Base-by-base conservation (phyloP, 2,888 invertebrate species). In the Globia sparganii region DNA sequence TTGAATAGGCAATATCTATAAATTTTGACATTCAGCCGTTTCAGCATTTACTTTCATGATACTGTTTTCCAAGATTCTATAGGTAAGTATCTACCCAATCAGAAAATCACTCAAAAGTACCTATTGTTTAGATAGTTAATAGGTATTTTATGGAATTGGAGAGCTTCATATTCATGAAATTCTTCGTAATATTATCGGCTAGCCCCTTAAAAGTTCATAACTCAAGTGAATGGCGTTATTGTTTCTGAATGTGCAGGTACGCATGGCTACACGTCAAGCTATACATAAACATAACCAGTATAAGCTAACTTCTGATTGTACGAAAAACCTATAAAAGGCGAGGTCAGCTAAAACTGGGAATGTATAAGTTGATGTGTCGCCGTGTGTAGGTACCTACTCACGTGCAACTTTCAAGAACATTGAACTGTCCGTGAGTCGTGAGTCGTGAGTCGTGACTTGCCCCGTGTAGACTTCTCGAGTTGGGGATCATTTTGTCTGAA, bases 381-480 rank as follows among this genome's bases (percentile, higher is more conserved):
- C 21, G 46, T 46, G 46, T 46, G 18, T n/a, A n/a, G n/a, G n/a
- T 46, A 6, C 46, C 3, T 31, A 13, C 28, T 61, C 37, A 71
- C 73, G 28, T 46, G 74, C 11, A 37, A 40, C 59, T 53, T 34
- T 53, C 58, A 53, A 28, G 62, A 62, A 75, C 62, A 11, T 21
- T 34, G 62, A 43, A 75, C 53, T 75, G 46, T 9, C 43, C 43
- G 1, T n/a, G 34, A 34, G 18, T 43, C 40, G 40, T 40, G 40
- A 40, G n/a, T n/a, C 43, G 1, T n/a, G 34, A 34, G 18, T 43
- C 40, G 40, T 40, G 40, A 40, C 40, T 64, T 53, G n/a, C 6
- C 18, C 9, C 21, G 40, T 73, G 34, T 13, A 21, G 13, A n/a
- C 31, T 49, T 46, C 37, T 13, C n/a, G 40, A 59, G 58, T 76